These are phyloP conservation scores for Malurus splendens DNA, from an alignment of 2,797 vertebrate species.

Conservation along the genomic window DNA sequence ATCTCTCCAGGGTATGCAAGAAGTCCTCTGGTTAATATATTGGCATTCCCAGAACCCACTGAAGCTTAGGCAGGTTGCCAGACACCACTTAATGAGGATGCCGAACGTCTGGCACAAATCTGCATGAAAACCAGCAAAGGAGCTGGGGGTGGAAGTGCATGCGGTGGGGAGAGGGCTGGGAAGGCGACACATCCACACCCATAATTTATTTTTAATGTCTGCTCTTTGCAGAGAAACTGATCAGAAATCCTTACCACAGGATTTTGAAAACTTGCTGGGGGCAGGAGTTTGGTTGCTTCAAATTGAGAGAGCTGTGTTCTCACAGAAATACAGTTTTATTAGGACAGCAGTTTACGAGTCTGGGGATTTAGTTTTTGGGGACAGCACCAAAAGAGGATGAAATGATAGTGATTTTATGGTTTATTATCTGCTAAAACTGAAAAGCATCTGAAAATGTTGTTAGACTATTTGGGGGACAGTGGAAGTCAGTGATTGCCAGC, in stretches of 20 bases:
- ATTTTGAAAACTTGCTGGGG: background rate
- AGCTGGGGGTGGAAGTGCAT: slow-evolving; percentile 36
- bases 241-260: background rate
- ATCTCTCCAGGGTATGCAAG: slow-evolving; percentile 63
- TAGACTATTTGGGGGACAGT: slow-evolving; percentile 56
- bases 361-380: background rate
- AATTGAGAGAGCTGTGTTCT: background rate
- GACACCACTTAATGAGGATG: slow-evolving; percentile 74
- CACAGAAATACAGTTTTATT: background rate
- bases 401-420: background rate
- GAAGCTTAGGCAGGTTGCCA: slow-evolving; percentile 71
- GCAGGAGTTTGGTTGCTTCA: background rate
- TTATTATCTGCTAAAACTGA: slow-evolving; percentile 49
- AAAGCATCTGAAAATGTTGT: slow-evolving; percentile 48
- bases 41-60: slow-evolving; percentile 77
- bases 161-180: background rate
- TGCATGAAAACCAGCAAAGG: slow-evolving; percentile 55
- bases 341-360: background rate
- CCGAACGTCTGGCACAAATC: slow-evolving; percentile 70
- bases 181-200: slow-evolving; percentile 35
- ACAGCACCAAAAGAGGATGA: background rate
- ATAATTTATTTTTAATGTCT: slow-evolving; percentile 65
- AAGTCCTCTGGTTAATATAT: slow-evolving; percentile 76
- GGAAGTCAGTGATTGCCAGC: slow-evolving; percentile 49
- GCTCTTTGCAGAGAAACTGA: slow-evolving; percentile 40